phyloP scores from a whole-genome alignment of 2,888 invertebrate species.

The Barypeithes pellucidus region DNA sequence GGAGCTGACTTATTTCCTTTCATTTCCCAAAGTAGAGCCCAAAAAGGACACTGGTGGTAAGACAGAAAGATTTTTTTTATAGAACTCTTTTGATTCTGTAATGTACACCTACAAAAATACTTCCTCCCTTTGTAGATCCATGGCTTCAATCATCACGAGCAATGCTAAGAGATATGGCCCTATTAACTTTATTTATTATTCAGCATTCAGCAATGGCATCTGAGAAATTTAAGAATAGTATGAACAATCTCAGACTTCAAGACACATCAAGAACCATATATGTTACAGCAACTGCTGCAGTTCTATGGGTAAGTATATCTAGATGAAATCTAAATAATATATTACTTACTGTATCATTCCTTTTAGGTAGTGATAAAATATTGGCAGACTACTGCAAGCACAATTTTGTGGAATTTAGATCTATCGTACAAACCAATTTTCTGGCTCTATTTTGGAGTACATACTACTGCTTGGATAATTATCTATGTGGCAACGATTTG shows the following conservation, averaged over 20 bases:
- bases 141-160: slow-evolving; percentile 69
- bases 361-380: slow-evolving; percentile 71
- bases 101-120: too few relatives aligned
- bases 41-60: slow-evolving; percentile 47
- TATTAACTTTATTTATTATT: slow-evolving; percentile 73
- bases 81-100: too few relatives aligned
- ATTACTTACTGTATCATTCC: neutral
- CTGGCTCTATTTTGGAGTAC: slow-evolving; percentile 72
- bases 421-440: slow-evolving; percentile 70
- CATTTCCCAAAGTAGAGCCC: slow-evolving; percentile 68
- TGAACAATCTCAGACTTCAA: slow-evolving; percentile 69
- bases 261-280: slow-evolving; percentile 72
- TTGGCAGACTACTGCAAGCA: slow-evolving; percentile 72
- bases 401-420: slow-evolving; percentile 74
- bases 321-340: neutral
- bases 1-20: slow-evolving; percentile 74
- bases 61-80: too few relatives aligned
- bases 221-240: slow-evolving; percentile 69
- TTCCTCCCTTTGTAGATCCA: slow-evolving; percentile 63
- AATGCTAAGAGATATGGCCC: slow-evolving; percentile 70
- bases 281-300: slow-evolving; percentile 70
- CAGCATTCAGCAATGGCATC: slow-evolving; percentile 76
- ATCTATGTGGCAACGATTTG: slow-evolving; percentile 77
- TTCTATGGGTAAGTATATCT: slow-evolving; percentile 69
- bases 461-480: slow-evolving; percentile 74